A percentile compares a stretch with the other conserved stretches of the same genome.
These are phyloP conservation scores for Myopa testacea DNA, from an alignment of 2,888 invertebrate species.

Conservation along the genomic window DNA sequence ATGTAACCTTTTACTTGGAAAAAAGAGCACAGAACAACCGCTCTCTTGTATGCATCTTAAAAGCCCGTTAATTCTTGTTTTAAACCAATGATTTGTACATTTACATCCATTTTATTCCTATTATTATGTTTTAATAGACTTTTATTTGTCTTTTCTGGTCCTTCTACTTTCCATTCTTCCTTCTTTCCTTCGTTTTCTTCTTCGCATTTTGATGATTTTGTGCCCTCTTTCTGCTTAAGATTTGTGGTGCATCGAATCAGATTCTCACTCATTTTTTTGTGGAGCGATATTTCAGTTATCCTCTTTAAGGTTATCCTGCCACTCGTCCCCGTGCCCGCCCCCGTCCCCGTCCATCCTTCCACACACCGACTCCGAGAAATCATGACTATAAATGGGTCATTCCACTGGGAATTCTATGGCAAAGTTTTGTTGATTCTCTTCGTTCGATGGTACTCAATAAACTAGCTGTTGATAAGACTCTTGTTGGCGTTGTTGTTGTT, in stretches of 20 bases:
- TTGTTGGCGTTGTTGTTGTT: constrained; percentile 1
- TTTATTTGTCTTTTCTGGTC: constrained; percentile 1
- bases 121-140: neutral
- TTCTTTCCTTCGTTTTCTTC: constrained; percentile 15
- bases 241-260: too few species aligned
- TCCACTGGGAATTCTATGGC: constrained; percentile 63
- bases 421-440: neutral
- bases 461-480: neutral
- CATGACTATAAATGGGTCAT: constrained; percentile 63
- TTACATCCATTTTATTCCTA: too few species aligned
- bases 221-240: neutral
- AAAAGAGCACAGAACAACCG: neutral
- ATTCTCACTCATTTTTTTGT: too few species aligned
- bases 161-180: neutral
- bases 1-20: neutral
- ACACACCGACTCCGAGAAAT: neutral
- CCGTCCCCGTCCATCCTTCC: too few species aligned
- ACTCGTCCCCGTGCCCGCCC: neutral
- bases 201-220: neutral
- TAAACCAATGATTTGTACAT: too few species aligned
- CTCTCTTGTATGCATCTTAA: neutral
- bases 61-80: too few species aligned
- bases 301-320: neutral
- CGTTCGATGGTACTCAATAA: neutral
- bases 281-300: too few species aligned